These are phyloP conservation scores for Rotaria socialis DNA, from an alignment of 2,888 invertebrate species.

Conservation along the genomic window DNA sequence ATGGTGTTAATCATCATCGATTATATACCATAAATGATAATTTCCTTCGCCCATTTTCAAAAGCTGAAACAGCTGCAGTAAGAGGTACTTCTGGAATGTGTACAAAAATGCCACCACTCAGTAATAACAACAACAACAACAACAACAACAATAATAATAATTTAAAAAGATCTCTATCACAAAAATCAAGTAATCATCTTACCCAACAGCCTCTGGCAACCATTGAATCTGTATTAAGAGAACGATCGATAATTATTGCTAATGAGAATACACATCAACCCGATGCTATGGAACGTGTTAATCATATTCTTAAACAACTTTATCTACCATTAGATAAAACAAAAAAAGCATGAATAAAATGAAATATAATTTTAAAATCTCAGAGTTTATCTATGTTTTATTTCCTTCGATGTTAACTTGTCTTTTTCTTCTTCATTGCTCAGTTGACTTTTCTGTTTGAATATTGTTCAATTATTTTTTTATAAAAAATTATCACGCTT, in stretches of 20 bases:
- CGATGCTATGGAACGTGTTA: conserved; percentile 15
- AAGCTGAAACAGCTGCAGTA: not conserved
- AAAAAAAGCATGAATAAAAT: not conserved
- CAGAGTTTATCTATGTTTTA: not conserved
- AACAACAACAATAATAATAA: not conserved
- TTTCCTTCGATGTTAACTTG: not conserved
- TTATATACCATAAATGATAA: not conserved
- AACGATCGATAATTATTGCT: not conserved
- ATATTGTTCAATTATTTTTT: not conserved
- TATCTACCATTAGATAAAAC: not conserved
- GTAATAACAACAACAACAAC: not conserved
- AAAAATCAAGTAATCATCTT: not conserved
- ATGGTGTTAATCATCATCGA: conserved; percentile 27
- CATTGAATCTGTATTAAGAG: not conserved
- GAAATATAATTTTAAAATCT: not conserved
- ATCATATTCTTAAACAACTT: not conserved
- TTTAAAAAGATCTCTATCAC: not conserved
- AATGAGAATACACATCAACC: not conserved
- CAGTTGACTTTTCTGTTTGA: not conserved
- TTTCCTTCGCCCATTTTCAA: not conserved
- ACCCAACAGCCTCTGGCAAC: not conserved
- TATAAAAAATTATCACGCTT: not conserved
- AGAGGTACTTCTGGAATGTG: no score
- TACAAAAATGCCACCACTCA: not conserved
- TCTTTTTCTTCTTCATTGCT: not conserved